Percentiles rank a stretch among this genome's conserved stretches.
These are phyloP conservation scores for Agrotis exclamationis DNA, from an alignment of 2,888 invertebrate species.

Conservation along the genomic window DNA sequence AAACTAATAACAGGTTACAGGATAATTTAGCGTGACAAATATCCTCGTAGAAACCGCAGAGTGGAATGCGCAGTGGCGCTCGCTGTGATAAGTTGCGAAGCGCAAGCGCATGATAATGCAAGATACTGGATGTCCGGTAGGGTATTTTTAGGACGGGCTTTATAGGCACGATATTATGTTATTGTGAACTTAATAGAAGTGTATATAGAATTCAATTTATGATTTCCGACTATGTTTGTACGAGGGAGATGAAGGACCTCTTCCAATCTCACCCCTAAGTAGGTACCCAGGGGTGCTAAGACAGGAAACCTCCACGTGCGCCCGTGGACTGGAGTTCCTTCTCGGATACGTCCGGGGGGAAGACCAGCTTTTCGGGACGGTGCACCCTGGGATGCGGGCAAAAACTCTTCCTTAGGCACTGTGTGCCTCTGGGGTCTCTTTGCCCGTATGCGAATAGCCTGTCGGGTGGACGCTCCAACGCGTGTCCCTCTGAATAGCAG, in stretches of 20 bases:
- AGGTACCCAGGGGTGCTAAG: too few species aligned
- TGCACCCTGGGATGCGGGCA: too few species aligned
- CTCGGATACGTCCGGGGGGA: too few species aligned
- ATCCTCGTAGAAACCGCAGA: slow-evolving; percentile 46
- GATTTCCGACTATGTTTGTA: neutral
- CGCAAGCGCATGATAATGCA: slow-evolving; percentile 54
- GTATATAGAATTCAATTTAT: slow-evolving; percentile 17
- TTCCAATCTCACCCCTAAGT: too few species aligned
- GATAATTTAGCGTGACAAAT: slow-evolving; percentile 28
- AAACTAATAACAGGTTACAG: slow-evolving; percentile 22
- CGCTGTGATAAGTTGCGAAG: slow-evolving; percentile 53
- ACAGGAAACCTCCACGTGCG: too few species aligned
- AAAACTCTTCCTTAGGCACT: too few species aligned
- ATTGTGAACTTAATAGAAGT: slow-evolving; percentile 30
- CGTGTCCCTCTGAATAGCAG: too few species aligned
- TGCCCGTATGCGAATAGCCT: too few species aligned
- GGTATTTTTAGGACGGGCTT: slow-evolving; percentile 45
- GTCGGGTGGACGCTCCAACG: too few species aligned
- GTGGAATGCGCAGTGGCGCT: slow-evolving; percentile 32
- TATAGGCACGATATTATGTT: slow-evolving; percentile 41
- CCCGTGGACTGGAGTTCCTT: too few species aligned
- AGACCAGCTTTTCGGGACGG: too few species aligned
- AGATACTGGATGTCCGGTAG: slow-evolving; percentile 62
- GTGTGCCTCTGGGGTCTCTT: too few species aligned
- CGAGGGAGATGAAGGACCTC: neutral